Evolutionary conservation across 2,113 vertebrate species (phyloP).

Genomic region (Amphiprion ocellaris): DNA sequence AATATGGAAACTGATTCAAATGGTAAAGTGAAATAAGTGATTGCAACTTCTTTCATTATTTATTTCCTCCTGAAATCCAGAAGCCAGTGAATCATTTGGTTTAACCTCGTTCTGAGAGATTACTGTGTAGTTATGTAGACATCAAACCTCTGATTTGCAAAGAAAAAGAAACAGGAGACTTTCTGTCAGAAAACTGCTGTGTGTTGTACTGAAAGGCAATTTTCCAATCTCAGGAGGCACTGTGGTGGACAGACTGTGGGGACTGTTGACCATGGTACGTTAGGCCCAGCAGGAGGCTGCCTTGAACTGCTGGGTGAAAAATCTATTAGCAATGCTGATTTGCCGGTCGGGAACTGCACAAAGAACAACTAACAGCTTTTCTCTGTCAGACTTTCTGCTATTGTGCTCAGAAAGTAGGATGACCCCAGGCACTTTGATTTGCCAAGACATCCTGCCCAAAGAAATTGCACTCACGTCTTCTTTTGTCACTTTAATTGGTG

Average conservation of each 20-base stretch:
- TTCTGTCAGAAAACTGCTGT: constrained; percentile 12
- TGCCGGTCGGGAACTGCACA: constrained; percentile 41
- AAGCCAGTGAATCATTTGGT: neutral
- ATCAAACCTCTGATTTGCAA: constrained; percentile 26
- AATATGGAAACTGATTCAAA: no score
- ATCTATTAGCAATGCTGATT: constrained; percentile 67
- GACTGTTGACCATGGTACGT: constrained; percentile 56
- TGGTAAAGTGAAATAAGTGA: no score
- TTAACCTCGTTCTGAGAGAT: constrained; percentile 12
- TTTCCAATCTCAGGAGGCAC: constrained; percentile 31
- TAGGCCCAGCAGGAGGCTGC: constrained; percentile 57
- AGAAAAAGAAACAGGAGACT: neutral
- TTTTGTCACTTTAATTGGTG: constrained; percentile 65
- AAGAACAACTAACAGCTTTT: constrained; percentile 50
- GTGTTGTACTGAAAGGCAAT: constrained; percentile 38
- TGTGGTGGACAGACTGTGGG: constrained; percentile 37
- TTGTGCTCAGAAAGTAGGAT: constrained; percentile 36
- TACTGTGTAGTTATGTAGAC: neutral
- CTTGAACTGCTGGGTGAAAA: constrained; percentile 49
- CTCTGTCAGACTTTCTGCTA: constrained; percentile 12
- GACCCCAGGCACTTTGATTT: constrained; percentile 25
- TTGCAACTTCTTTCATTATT: no score
- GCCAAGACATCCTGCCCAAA: constrained; percentile 43
- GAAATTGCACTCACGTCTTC: constrained; percentile 31
- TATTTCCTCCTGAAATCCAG: neutral